Conservation (phyloP, 2,113 vertebrate genomes). For the Halichoeres trimaculatus region DNA sequence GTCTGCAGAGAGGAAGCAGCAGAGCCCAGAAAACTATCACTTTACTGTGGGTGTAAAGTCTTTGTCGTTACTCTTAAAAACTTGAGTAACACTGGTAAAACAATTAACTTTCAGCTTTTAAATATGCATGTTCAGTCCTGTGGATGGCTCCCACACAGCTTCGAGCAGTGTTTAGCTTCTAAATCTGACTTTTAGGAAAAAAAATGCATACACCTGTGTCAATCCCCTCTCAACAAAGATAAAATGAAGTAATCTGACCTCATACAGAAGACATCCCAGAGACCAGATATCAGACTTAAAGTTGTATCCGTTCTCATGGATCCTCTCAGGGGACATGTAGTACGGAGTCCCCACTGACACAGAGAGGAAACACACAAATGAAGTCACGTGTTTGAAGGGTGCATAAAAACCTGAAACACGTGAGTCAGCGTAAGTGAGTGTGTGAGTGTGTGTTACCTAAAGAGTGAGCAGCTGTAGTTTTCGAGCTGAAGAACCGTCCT, state of each 20-base stretch:
- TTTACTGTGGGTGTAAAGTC: too few relatives aligned
- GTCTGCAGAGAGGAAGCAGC: too few relatives aligned
- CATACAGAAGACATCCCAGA: conserved; percentile 93
- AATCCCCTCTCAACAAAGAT: neutral
- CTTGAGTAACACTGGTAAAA: too few relatives aligned
- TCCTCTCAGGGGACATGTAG: conserved; percentile 97
- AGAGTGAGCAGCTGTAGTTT: conserved; percentile 96
- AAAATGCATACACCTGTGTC: neutral
- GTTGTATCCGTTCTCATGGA: conserved; percentile 96
- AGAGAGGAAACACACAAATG: neutral
- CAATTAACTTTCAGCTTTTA: too few relatives aligned
- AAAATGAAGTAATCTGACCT: conserved; percentile 77
- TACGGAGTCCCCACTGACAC: conserved; percentile 92
- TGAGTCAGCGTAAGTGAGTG: too few relatives aligned
- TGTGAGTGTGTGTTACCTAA: conserved; percentile 87
- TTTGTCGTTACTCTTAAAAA: too few relatives aligned
- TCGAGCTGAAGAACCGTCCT: conserved; percentile 96
- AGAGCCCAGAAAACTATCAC: too few relatives aligned
- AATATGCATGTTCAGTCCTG: too few relatives aligned
- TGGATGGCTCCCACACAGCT: too few relatives aligned
- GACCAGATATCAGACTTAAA: conserved; percentile 99
- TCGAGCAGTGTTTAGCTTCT: too few relatives aligned
- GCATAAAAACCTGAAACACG: too few relatives aligned
- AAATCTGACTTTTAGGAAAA: too few relatives aligned
- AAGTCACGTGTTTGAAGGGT: neutral